Conservation (phyloP, 1,140 invertebrate genomes). For the Pseudomyrmex concolor region DNA sequence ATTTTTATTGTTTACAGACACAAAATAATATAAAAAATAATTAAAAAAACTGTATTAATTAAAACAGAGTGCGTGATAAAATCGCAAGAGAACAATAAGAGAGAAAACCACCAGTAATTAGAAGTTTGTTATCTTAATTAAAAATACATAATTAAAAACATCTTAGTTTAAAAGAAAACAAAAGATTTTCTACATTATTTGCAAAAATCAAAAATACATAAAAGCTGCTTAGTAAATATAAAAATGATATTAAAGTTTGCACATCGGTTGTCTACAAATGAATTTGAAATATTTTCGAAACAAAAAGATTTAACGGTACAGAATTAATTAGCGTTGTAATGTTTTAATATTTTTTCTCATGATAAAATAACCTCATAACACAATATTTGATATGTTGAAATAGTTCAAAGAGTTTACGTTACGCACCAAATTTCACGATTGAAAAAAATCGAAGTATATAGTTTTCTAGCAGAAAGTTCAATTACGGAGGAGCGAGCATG, state of each 20-base stretch:
- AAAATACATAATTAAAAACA: too few relatives aligned
- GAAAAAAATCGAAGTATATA: conserved; percentile 34
- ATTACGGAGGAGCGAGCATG: conserved; percentile 28
- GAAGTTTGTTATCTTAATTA: too few relatives aligned
- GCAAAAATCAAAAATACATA: background rate
- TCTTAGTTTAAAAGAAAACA: background rate
- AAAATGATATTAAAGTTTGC: background rate
- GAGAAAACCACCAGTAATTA: background rate
- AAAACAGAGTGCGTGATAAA: conserved; percentile 15
- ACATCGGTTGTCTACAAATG: background rate
- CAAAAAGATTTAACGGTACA: background rate
- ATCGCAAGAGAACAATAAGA: background rate
- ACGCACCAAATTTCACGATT: conserved; percentile 10
- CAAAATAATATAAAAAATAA: conserved; percentile 24
- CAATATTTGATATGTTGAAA: background rate
- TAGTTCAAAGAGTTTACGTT: conserved; percentile 22
- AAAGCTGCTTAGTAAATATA: conserved; percentile 10
- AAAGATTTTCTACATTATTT: background rate
- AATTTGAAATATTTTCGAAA: background rate
- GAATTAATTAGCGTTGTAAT: conserved; percentile 14
- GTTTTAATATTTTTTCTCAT: background rate
- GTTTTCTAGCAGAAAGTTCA: conserved; percentile 33
- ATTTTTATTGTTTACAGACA: background rate
- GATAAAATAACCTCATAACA: background rate
- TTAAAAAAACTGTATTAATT: conserved; percentile 21